Evolutionary conservation across 2,888 invertebrate genomes (phyloP).

Genomic region (Tinea pellionella): DNA sequence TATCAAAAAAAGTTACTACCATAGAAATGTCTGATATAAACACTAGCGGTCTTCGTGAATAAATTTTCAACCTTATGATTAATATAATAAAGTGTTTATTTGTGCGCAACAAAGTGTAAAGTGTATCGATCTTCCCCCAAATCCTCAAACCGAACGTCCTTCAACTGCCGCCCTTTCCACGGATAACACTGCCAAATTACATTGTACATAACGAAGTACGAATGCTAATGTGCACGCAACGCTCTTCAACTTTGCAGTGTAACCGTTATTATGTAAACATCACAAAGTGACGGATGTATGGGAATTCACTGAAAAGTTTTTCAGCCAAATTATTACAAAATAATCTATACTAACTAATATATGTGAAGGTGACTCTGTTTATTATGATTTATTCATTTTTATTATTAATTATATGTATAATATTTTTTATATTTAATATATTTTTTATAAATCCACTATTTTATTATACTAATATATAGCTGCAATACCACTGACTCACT

Average conservation of each 20-base stretch:
- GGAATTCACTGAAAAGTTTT: no score
- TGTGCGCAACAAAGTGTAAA: not conserved
- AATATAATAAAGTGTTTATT: not conserved
- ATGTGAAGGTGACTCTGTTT: no score
- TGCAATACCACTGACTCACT: no score
- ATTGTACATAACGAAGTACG: not conserved
- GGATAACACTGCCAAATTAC: not conserved
- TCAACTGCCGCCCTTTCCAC: slow-evolving; percentile 57
- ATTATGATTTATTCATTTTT: no score
- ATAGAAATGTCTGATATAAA: not conserved
- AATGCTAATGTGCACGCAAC: not conserved
- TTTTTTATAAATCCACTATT: no score
- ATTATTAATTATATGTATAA: no score
- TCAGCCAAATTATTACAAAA: no score
- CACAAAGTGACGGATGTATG: not conserved
- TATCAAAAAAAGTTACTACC: not conserved
- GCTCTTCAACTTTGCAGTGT: not conserved
- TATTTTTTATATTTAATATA: no score
- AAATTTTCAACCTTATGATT: not conserved
- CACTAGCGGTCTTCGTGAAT: not conserved
- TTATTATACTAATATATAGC: no score
- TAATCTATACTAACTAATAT: no score
- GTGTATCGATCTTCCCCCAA: slow-evolving; percentile 48
- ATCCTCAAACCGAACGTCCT: slow-evolving; percentile 42
- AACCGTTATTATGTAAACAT: not conserved